phyloP scores from a whole-genome alignment of 1,140 invertebrate species.

The Homarus americanus region DNA sequence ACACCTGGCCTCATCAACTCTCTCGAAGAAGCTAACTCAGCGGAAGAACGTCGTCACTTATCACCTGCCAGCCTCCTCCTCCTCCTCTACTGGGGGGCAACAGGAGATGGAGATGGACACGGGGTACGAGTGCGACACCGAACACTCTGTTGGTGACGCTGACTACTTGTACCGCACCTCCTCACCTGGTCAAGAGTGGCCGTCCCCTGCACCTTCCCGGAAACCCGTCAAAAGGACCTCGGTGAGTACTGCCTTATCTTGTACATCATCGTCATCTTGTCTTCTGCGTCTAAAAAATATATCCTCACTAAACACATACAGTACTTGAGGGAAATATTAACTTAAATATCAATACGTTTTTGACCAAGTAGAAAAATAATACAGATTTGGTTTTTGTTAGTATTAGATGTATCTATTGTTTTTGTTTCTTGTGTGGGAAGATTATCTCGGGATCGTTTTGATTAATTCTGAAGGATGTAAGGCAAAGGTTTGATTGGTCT shows the following conservation, averaged over 20 bases:
- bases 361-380: no score
- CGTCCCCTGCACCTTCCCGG: neutral
- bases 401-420: no score
- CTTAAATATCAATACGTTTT: no score
- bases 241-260: slow-evolving; percentile 39
- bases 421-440: no score
- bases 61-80: neutral
- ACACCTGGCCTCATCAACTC: neutral
- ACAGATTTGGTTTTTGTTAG: no score
- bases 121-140: slow-evolving; percentile 46
- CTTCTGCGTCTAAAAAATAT: no score
- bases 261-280: no score
- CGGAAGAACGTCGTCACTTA: slow-evolving; percentile 46
- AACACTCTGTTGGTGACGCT: slow-evolving; percentile 32
- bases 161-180: neutral
- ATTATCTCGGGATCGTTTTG: no score
- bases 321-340: no score
- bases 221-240: neutral
- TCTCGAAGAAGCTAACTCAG: neutral
- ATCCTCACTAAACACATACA: no score
- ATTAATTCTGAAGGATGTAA: no score
- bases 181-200: neutral
- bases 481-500: no score
- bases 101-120: slow-evolving; percentile 15
- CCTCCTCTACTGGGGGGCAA: neutral